Conservation (phyloP, 2,797 vertebrate genomes). For the Hafferia zeledoni region DNA sequence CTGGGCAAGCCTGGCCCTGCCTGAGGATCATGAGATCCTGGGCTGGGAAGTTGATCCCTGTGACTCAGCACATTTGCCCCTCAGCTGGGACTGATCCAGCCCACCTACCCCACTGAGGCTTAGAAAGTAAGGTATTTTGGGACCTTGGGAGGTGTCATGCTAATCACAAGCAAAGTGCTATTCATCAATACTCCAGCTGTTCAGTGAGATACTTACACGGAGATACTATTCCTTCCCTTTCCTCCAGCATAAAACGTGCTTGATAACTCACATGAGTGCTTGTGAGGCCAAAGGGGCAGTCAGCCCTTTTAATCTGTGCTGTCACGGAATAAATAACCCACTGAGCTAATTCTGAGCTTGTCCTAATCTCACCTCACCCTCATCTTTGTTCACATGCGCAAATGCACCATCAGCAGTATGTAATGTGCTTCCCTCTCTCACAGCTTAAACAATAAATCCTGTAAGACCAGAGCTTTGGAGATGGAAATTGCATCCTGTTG, state of each 20-base stretch:
- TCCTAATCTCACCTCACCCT: slow-evolving; percentile 60
- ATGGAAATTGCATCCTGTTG: not conserved
- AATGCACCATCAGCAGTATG: not conserved
- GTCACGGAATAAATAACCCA: slow-evolving; percentile 65
- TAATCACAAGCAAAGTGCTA: not conserved
- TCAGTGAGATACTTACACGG: not conserved
- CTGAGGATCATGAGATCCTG: not conserved
- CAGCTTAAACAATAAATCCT: slow-evolving; percentile 40
- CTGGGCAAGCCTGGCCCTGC: not conserved
- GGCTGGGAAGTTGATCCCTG: not conserved
- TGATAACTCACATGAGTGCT: slow-evolving; percentile 7
- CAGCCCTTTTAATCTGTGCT: slow-evolving; percentile 53
- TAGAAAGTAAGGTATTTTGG: not conserved
- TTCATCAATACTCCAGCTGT: not conserved
- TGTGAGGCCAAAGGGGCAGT: not conserved
- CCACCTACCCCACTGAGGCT: not conserved
- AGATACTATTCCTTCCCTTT: not conserved
- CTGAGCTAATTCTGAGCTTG: slow-evolving; percentile 60
- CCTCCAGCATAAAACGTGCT: not conserved
- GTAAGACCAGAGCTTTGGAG: slow-evolving; percentile 9
- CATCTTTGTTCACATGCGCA: not conserved
- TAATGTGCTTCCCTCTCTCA: not conserved
- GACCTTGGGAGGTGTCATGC: not conserved
- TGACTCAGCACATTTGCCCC: not conserved
- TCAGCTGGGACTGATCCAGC: not conserved